These are phyloP conservation scores for Callionymus lyra DNA, from an alignment of 2,113 vertebrate genomes.

Conservation along the genomic window DNA sequence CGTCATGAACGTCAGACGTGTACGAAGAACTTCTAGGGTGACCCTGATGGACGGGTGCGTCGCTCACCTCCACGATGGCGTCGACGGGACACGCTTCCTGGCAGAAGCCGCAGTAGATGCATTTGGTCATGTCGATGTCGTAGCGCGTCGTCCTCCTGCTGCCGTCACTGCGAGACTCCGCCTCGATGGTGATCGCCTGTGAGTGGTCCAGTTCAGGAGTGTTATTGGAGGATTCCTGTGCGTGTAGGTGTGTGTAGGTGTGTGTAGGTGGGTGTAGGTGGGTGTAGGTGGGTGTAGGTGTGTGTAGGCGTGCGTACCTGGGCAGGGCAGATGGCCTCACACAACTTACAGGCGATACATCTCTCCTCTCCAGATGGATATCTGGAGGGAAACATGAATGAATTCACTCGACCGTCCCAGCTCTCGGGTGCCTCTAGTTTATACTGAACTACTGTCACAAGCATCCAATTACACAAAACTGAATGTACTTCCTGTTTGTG, in stretches of 20 bases:
- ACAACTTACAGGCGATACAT: constrained; percentile 91
- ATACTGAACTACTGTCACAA: too few relatives aligned
- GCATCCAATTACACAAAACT: too few relatives aligned
- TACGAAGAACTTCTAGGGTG: too few relatives aligned
- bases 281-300: background rate
- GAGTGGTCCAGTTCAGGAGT: background rate
- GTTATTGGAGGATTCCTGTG: background rate
- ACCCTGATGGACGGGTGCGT: background rate
- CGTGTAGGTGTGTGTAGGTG: constrained; percentile 9
- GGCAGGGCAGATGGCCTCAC: constrained; percentile 67
- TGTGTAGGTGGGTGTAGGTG: background rate
- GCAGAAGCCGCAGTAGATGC: constrained; percentile 91
- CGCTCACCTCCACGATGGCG: constrained; percentile 81
- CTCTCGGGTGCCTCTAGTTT: too few relatives aligned
- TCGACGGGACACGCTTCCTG: constrained; percentile 94
- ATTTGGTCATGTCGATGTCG: constrained; percentile 96
- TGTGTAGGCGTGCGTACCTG: constrained; percentile 50
- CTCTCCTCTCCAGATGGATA: constrained; percentile 75
- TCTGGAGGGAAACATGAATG: too few relatives aligned
- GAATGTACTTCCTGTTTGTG: too few relatives aligned
- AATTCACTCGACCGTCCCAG: too few relatives aligned
- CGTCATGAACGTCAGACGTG: too few relatives aligned
- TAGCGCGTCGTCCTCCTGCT: constrained; percentile 89
- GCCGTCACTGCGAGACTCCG: constrained; percentile 80
- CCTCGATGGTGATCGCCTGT: constrained; percentile 92